phyloP scores from a whole-genome alignment of 35 echinoderm and acorn worm species.

The Amphiura filiformis region DNA sequence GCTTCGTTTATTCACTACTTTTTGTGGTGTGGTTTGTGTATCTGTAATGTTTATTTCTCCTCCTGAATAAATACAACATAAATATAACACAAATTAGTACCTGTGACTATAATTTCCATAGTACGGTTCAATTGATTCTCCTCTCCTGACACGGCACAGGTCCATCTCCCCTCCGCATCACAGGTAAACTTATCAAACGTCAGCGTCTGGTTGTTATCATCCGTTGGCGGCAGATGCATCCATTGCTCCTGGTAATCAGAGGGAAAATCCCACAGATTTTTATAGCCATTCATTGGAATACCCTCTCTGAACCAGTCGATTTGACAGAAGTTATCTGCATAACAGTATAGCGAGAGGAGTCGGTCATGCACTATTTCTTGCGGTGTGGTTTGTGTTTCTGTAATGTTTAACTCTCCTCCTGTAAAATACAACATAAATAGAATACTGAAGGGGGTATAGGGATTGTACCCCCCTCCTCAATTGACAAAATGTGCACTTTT shows the following conservation, averaged over 20 bases:
- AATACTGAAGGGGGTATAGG: too few species aligned
- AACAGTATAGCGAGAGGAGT: neutral
- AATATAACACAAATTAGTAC: too few species aligned
- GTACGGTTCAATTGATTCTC: neutral
- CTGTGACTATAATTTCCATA: neutral
- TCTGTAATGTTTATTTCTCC: too few species aligned
- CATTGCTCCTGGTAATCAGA: neutral
- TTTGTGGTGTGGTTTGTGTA: too few species aligned
- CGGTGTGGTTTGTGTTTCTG: neutral
- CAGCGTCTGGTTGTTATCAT: neutral
- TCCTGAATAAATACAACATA: too few species aligned
- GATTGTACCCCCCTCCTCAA: too few species aligned
- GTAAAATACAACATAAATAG: too few species aligned
- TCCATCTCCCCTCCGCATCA: neutral
- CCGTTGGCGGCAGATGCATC: neutral
- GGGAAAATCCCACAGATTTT: neutral
- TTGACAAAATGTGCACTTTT: too few species aligned
- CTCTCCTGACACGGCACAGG: neutral
- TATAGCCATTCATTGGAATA: neutral
- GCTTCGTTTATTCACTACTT: too few species aligned
- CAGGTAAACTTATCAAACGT: neutral
- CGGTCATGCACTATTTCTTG: neutral
- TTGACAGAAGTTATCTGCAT: constrained; percentile 20
- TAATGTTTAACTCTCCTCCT: neutral
- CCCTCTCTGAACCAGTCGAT: neutral